Base-by-base conservation (phyloP, 2,797 vertebrate species). In the Nasua narica region DNA sequence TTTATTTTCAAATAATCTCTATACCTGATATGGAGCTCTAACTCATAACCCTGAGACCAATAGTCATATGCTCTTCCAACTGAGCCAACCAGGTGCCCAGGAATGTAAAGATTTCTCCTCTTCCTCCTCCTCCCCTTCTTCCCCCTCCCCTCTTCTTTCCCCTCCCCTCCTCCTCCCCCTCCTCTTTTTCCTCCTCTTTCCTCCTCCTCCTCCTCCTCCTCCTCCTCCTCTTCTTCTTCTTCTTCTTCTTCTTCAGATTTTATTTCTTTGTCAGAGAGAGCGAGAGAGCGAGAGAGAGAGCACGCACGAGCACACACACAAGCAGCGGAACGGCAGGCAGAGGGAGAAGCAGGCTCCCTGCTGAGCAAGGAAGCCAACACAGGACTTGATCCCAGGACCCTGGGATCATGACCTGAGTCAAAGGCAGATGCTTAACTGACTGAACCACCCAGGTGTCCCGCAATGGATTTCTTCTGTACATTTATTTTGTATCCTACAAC, bases 171-270 rank as follows among this genome's bases (percentile, higher is more conserved):
- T 67, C 11, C 65, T 67, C 15, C 50, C 15, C 5, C 52, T 52
- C 5, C 52, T 19, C 16, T 12, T 1, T 11, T 12, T 12, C 48
- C 2, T 13, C 15, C 13, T 5, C 50, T 16, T 1, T n/a, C n/a
- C n/a, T n/a, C n/a, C 15, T 21, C 6, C 52, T 54, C 6, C 52
- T 54, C 4, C 19, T 69, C 37, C 65, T 67, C 11, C 65, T 67
- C 15, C 50, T 19, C 5, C 52, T 52, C 5, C 52, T 19, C 16
- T 12, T 1, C 48, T 12, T 12, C 48, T 11, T 13, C 15, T 16
- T 5, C 50, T 16, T 1, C 50, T 16, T 16, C 50, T 16, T 16
- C 48, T 15, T 27, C 11, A 21, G 12, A 29, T 62, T 62, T 62
- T 29, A 32, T 62, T 62, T 62, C 32, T 15, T 62, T 62, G 60